A percentile compares a stretch with the other conserved stretches of the same genome.
phyloP scores from a whole-genome alignment of 2,797 vertebrate species.

The Podarcis siculus region DNA sequence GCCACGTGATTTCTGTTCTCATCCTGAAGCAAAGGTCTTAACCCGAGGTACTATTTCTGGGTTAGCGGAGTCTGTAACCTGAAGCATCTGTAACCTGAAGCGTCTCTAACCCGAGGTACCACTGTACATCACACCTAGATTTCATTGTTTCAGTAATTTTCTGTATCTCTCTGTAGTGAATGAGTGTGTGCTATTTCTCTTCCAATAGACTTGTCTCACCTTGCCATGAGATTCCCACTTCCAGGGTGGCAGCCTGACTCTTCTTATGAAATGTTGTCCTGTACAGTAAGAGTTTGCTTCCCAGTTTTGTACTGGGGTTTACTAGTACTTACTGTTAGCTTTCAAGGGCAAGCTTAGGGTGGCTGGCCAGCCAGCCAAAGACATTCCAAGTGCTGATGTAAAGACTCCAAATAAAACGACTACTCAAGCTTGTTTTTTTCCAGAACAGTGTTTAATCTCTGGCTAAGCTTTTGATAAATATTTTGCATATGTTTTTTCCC shows the following conservation, averaged over 20 bases:
- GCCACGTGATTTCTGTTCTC: too few species aligned
- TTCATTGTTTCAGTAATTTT: not conserved
- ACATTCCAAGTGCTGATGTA: conserved; percentile 29
- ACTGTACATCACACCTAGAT: not conserved
- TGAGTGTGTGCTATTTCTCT: not conserved
- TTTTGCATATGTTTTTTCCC: conserved; percentile 53
- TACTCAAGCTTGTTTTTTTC: not conserved
- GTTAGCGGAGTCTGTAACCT: too few species aligned
- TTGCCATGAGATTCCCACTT: not conserved
- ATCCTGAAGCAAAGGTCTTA: too few species aligned
- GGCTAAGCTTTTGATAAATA: conserved; percentile 62
- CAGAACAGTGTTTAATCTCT: conserved; percentile 41
- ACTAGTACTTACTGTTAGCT: not conserved
- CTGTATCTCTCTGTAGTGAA: not conserved
- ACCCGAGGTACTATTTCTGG: too few species aligned
- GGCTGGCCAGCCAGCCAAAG: not conserved
- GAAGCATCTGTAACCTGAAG: too few species aligned
- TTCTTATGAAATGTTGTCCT: not conserved
- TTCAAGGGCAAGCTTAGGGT: not conserved
- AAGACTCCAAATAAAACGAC: conserved; percentile 30
- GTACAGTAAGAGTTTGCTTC: not conserved
- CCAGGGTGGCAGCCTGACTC: not conserved
- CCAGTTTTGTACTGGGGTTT: not conserved
- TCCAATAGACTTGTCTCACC: not conserved
- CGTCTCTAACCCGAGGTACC: too few species aligned